Evolutionary conservation across 2,113 vertebrate species (phyloP).

Genomic region (Axis porcinus): DNA sequence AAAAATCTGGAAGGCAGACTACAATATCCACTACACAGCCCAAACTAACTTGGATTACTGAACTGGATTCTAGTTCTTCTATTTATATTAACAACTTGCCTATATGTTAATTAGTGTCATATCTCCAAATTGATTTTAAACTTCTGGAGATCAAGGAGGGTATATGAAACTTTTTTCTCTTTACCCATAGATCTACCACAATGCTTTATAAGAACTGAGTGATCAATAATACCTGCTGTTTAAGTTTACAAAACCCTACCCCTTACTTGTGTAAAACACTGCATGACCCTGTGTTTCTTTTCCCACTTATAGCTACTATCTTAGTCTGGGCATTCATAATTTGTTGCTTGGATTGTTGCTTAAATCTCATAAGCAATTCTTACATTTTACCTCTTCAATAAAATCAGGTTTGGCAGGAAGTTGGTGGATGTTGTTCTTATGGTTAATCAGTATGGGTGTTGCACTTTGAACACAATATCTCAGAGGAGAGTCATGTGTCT

Average conservation of each 20-base stretch:
- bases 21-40: rapidly evolving
- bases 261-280: neutral
- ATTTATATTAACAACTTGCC: neutral
- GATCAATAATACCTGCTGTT: neutral
- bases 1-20: neutral
- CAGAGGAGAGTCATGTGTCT: neutral
- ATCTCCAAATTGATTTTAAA: neutral
- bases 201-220: neutral
- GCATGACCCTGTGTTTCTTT: neutral
- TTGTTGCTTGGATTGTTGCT: neutral
- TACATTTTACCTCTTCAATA: neutral
- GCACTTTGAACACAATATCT: neutral
- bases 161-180: neutral
- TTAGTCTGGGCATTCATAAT: neutral
- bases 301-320: neutral
- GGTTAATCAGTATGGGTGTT: neutral
- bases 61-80: neutral
- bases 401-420: neutral
- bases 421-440: neutral
- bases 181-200: neutral
- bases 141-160: neutral
- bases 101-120: neutral
- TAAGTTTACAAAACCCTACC: neutral
- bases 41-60: neutral
- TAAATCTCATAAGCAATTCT: neutral